These are phyloP conservation scores for Holothuria glaberrima DNA, from an alignment of 35 echinoderm and acorn worm species.

Conservation along the genomic window DNA sequence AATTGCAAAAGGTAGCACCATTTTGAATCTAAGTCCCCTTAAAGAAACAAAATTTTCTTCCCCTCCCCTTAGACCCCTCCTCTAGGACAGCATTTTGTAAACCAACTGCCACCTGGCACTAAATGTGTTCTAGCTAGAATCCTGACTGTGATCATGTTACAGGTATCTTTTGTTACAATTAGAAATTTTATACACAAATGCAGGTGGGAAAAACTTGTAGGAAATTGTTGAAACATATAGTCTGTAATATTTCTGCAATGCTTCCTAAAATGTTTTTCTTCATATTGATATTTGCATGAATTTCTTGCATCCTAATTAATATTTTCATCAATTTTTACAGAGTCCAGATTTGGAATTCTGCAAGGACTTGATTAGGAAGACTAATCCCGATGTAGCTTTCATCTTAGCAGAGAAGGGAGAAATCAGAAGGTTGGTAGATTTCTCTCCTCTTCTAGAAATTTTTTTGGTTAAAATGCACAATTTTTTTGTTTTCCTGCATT, in stretches of 20 bases:
- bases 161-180: not conserved
- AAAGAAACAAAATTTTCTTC: too few species aligned
- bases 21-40: too few species aligned
- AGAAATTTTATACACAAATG: not conserved
- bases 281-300: not conserved
- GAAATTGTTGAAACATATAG: not conserved
- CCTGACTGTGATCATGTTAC: too few species aligned
- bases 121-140: too few species aligned
- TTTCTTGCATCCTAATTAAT: not conserved
- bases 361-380: conserved; percentile 83
- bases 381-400: conserved; percentile 87
- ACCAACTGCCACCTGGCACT: too few species aligned
- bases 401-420: conserved; percentile 93
- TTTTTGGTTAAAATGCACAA: not conserved
- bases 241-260: not conserved
- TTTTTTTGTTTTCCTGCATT: not conserved
- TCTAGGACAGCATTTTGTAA: too few species aligned
- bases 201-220: not conserved
- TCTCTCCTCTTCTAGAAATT: not conserved
- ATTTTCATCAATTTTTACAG: conserved; percentile 52
- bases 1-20: too few species aligned
- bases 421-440: conserved; percentile 73
- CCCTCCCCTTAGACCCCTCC: too few species aligned
- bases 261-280: not conserved
- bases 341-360: conserved; percentile 64